phyloP scores from a whole-genome alignment of 2,888 invertebrate species.

The Alviniconcha strummeri region DNA sequence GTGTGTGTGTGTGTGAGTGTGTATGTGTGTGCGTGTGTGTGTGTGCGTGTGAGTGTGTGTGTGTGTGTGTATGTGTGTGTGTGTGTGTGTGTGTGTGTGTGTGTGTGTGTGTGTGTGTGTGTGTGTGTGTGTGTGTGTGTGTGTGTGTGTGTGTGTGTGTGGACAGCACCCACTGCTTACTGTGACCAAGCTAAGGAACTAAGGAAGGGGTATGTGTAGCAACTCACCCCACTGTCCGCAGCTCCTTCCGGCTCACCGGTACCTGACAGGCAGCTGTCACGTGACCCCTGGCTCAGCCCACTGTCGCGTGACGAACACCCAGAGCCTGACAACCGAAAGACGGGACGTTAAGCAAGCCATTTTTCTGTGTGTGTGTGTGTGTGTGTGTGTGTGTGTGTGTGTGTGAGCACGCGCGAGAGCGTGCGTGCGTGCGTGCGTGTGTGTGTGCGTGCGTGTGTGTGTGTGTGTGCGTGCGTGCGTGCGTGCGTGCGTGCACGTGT shows the following conservation, averaged over 20 bases:
- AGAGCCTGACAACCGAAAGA: not conserved
- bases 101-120: not conserved
- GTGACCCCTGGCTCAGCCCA: conserved; percentile 31
- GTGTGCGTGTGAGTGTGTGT: not conserved
- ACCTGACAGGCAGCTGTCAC: conserved; percentile 19
- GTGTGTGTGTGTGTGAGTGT: conserved; percentile 3
- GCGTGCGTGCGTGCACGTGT: too few species aligned
- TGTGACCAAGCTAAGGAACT: too few species aligned
- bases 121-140: not conserved
- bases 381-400: not conserved
- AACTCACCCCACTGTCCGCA: conserved; percentile 23
- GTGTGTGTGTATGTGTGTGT: too few species aligned
- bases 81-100: not conserved
- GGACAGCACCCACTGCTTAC: too few species aligned
- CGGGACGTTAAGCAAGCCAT: too few species aligned
- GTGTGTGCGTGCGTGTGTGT: not conserved
- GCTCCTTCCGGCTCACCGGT: not conserved
- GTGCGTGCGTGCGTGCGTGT: not conserved
- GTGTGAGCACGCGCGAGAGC: too few species aligned
- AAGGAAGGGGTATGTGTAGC: not conserved
- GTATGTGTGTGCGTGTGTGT: not conserved
- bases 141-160: too few species aligned
- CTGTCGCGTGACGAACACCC: conserved; percentile 30
- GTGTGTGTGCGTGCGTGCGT: not conserved
- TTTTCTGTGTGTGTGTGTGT: not conserved